Evolutionary conservation across 2,888 invertebrate genomes (phyloP), one percentile per base, ranked within the genome.

Genomic region (Dioctria rufipes): DNA sequence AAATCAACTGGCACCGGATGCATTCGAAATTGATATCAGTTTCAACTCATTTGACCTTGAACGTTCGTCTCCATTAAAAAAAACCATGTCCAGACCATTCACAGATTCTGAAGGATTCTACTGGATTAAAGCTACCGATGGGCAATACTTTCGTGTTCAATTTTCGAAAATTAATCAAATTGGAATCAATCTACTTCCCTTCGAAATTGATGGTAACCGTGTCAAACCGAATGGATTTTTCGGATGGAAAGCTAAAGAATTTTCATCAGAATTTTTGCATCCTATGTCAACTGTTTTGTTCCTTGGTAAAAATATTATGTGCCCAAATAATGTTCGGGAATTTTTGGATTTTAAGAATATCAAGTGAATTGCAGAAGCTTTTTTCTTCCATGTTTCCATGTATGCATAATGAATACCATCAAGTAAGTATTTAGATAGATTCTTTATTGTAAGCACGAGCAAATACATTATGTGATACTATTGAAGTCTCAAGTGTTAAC

Each of bases 71-170:
- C 94, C 94, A 90, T 89, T 96, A 42, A 91, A 92, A 77, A 92
- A 94, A 81, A 93, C 94, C 0, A 91, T 90, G 83, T 91, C 90
- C 81, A 92, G 92, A 83, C 92, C 93, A 0, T 92, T 94, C 5
- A 92, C 93, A 5, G 97, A 97, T 87, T 91, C 93, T 2, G 93
- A 95, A 83, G 96, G 96, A 0, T 97, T 93, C 88, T 92, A 96
- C 4, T 97, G 97, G 97, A 96, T 97, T 86, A 94, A 95, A 84
- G 96, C 96, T 0, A 94, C 94, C 0, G 96, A 95, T 85, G 96
- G 96, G 0, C 95, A 96, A 85, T 97, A 96, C 89, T 96, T 93
- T 88, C 91, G 95, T 61, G 95, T 97, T 6, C 95, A 96, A 81
- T 97, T 93, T 87, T 95, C 95, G 83, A 92, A 92, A 86, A 89